These are phyloP conservation scores for Phrynosoma platyrhinos DNA, from an alignment of 2,113 vertebrate species.

Conservation along the genomic window DNA sequence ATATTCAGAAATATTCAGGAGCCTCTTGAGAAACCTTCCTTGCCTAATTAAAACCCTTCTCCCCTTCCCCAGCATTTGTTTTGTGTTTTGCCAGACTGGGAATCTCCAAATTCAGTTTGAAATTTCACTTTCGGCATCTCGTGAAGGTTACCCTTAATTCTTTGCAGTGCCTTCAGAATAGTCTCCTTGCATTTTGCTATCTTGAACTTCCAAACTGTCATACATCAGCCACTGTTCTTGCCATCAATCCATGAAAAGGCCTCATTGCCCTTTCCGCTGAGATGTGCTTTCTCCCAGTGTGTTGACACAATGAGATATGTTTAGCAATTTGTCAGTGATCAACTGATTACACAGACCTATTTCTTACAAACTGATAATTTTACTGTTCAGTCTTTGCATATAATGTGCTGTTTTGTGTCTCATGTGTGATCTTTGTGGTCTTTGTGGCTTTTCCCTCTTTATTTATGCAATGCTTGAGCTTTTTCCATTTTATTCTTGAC, in stretches of 20 bases:
- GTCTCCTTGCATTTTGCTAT: not conserved
- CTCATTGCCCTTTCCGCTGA: conserved; percentile 69
- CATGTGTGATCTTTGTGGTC: conserved; percentile 50
- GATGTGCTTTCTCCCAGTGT: conserved; percentile 63
- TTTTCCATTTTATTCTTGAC: conserved; percentile 60
- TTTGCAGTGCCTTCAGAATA: not conserved
- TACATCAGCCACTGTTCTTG: not conserved
- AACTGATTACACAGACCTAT: conserved; percentile 61
- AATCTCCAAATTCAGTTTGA: not conserved
- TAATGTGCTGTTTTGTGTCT: conserved; percentile 42
- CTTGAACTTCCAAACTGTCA: not conserved
- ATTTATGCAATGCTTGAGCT: conserved; percentile 49
- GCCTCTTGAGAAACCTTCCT: not conserved
- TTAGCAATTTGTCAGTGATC: conserved; percentile 65
- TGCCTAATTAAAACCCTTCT: not conserved
- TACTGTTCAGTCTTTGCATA: conserved; percentile 18
- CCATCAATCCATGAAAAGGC: conserved; percentile 52
- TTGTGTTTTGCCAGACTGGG: not conserved
- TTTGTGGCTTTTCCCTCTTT: conserved; percentile 55
- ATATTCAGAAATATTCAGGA: no score
- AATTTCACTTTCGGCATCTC: not conserved
- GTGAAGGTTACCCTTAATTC: not conserved
- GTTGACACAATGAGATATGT: conserved; percentile 63
- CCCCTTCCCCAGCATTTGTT: not conserved
- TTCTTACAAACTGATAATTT: conserved; percentile 62